Evolutionary conservation across 2,113 vertebrate species (phyloP), one percentile per base, ranked within the genome.

Genomic region (Murina feae): DNA sequence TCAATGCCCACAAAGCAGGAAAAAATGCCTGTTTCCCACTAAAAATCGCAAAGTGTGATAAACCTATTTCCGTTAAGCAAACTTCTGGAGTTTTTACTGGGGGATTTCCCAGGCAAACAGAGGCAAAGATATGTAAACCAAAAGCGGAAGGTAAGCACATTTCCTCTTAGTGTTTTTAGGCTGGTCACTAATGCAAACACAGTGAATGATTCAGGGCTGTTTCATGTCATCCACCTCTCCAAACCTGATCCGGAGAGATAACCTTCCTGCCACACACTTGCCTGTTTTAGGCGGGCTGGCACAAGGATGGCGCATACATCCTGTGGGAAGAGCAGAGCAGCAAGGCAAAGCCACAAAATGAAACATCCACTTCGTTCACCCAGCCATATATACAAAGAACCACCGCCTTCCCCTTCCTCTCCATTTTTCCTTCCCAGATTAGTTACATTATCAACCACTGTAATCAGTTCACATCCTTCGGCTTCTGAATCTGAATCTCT

Each of bases 31-130:
- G 5, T 35, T 92, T 75, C 93, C 95, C 86, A 65, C 88, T 96
- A 98, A 96, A 97, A 97, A 80, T 92, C 11, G 4, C 92, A 25
- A 83, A 95, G 95, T 96, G 95, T 97, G 96, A 95, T 80, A 95
- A 96, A 96, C 95, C 63, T 89, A 75, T 95, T 97, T 97, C 96
- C 65, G 8, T 75, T 94, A 42, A 93, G 93, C 93, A 90, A 96
- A 58, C 96, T 89, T 95, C 95, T 79, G 49, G 69, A 95, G 91
- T 97, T 97, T 97, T 94, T 92, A 97, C 83, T 96, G 96, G 97
- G 95, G 93, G 71, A 93, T 90, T 97, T 80, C 97, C 85, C 76
- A 96, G 76, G 74, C 69, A 95, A 90, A 97, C 93, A 96, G 35
- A 42, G 12, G 91, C 82, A 93, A 25, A 96, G 86, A 95, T 92